Percentiles rank a stretch among this genome's conserved stretches.
phyloP scores from a whole-genome alignment of 2,888 invertebrate genomes.

The Andrena praecox region DNA sequence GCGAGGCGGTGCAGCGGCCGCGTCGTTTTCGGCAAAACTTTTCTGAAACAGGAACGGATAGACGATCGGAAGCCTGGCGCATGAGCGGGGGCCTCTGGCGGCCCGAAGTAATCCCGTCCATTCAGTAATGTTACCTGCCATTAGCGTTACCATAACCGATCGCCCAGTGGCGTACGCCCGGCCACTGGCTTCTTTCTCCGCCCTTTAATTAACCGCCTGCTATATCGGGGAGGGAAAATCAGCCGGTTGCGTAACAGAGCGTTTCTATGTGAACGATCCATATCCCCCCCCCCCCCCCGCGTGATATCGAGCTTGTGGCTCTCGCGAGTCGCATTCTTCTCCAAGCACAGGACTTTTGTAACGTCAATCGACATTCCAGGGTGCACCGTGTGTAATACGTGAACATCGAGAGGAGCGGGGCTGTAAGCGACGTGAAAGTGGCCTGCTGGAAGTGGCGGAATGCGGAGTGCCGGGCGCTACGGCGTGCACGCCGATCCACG shows the following conservation, averaged over 20 bases:
- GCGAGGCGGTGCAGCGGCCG: background rate
- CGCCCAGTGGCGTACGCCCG: background rate
- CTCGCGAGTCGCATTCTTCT: conserved; percentile 25
- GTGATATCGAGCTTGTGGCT: conserved; percentile 29
- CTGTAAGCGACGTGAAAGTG: conserved; percentile 71
- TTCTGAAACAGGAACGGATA: background rate
- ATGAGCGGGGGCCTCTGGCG: background rate
- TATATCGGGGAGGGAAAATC: conserved; percentile 2
- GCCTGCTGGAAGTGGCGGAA: conserved; percentile 63
- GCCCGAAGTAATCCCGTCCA: background rate
- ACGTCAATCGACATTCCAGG: conserved; percentile 64
- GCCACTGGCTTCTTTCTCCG: background rate
- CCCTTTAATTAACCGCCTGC: background rate
- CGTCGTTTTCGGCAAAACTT: background rate
- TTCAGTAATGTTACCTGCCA: background rate
- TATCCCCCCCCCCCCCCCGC: background rate
- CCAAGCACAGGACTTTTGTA: conserved; percentile 54
- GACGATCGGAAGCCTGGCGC: background rate
- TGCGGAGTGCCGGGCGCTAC: conserved; percentile 61
- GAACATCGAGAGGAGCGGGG: conserved; percentile 62
- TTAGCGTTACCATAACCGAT: background rate
- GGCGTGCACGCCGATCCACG: conserved; percentile 57
- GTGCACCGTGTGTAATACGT: conserved; percentile 64
- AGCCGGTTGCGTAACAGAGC: background rate
- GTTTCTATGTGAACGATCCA: background rate